These are phyloP conservation scores for Tanypteryx hageni DNA, from an alignment of 2,888 invertebrate genomes.

Conservation along the genomic window DNA sequence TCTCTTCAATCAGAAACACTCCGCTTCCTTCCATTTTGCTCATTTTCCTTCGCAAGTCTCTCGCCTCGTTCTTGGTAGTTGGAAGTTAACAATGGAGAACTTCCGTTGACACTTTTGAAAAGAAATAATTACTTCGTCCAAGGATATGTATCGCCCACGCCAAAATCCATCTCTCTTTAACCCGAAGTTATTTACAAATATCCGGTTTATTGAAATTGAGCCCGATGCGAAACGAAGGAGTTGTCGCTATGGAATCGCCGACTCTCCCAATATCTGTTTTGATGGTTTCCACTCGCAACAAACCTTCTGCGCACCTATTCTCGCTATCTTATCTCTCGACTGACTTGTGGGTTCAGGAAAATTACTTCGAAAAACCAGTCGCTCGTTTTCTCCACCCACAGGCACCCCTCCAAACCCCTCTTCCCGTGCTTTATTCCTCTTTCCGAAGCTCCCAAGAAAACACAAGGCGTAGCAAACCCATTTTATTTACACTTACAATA, in stretches of 20 bases:
- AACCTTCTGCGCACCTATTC: neutral
- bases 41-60: neutral
- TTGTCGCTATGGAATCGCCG: neutral
- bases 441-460: neutral
- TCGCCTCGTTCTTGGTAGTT: neutral
- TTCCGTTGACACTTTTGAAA: neutral
- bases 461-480: neutral
- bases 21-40: conserved; percentile 30
- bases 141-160: neutral
- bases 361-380: no score
- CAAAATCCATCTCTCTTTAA: neutral
- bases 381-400: neutral
- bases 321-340: conserved; percentile 49
- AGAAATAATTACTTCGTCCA: neutral
- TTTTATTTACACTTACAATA: conserved; percentile 49
- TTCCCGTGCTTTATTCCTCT: no score
- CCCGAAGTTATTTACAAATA: neutral
- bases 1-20: conserved; percentile 37
- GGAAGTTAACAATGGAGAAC: neutral
- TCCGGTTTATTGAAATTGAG: neutral
- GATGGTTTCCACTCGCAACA: neutral
- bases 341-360: neutral
- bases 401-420: neutral
- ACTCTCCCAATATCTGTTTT: conserved; percentile 8
- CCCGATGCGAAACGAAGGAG: neutral